Evolutionary conservation across 1,140 invertebrate genomes (phyloP).

Genomic region (Theocolax elegans): DNA sequence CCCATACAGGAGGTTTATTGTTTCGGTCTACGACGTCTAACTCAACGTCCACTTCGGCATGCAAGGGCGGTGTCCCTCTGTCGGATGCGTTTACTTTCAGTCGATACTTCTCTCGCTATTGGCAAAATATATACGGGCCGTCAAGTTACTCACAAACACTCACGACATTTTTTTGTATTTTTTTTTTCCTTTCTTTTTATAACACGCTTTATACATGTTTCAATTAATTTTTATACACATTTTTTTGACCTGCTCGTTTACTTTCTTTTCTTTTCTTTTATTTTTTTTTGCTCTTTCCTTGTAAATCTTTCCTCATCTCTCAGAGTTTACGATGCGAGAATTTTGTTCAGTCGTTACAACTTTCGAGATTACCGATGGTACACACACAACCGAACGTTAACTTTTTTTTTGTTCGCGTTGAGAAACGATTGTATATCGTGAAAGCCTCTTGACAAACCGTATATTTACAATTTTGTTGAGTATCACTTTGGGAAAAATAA

Average conservation of each 20-base stretch:
- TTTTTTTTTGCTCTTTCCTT: constrained; percentile 15
- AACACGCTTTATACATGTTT: constrained; percentile 49
- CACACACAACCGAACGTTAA: no score
- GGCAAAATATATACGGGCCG: constrained; percentile 71
- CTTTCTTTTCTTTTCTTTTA: constrained; percentile 3
- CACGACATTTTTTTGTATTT: constrained; percentile 43
- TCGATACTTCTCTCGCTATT: constrained; percentile 92
- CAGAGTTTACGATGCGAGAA: background rate
- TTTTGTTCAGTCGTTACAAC: no score
- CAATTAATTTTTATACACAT: constrained; percentile 42
- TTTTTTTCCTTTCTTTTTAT: background rate
- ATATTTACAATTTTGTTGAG: no score
- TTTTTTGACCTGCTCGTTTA: background rate
- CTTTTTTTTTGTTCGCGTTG: no score
- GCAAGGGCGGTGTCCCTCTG: constrained; percentile 86
- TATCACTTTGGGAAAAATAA: no score
- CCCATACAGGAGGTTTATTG: constrained; percentile 97
- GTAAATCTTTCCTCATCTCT: constrained; percentile 2
- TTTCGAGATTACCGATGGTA: no score
- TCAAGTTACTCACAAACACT: constrained; percentile 64
- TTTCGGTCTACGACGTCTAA: constrained; percentile 97
- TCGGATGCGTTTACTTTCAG: constrained; percentile 93
- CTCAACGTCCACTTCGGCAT: constrained; percentile 94
- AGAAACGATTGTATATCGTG: no score
- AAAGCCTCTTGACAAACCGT: no score